Percentiles rank a stretch among this genome's conserved stretches.
phyloP scores from a whole-genome alignment of 1,140 invertebrate species.

The Scaptomyza graminum region DNA sequence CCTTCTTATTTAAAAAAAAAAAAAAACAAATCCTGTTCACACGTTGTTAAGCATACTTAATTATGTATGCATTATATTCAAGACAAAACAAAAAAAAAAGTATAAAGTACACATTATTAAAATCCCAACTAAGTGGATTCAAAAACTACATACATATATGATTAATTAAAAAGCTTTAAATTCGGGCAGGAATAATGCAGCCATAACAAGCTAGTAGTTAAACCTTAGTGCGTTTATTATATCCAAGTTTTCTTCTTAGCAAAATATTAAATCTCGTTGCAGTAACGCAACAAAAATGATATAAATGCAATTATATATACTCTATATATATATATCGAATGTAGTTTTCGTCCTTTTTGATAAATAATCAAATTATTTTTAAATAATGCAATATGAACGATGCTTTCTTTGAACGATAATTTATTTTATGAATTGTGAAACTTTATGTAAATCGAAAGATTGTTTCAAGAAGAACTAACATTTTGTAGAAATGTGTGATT shows the following conservation, averaged over 20 bases:
- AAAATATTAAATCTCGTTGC: constrained; percentile 63
- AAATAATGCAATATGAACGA: constrained; percentile 21
- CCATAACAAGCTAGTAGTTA: constrained; percentile 63
- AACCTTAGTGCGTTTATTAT: constrained; percentile 76
- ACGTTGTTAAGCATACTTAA: constrained; percentile 50
- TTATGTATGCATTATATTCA: constrained; percentile 22
- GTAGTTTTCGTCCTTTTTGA: constrained; percentile 65
- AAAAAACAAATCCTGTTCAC: constrained; percentile 35
- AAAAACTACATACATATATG: constrained; percentile 57
- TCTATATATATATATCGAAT: constrained; percentile 34
- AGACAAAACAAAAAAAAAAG: constrained; percentile 12
- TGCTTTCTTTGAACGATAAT: constrained; percentile 55
- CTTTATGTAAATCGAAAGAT: constrained; percentile 45
- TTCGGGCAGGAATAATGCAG: constrained; percentile 43
- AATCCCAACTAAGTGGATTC: constrained; percentile 46
- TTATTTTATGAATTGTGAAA: constrained; percentile 47
- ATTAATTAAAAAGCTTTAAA: constrained; percentile 80
- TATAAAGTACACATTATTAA: constrained; percentile 39
- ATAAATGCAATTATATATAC: constrained; percentile 45
- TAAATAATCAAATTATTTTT: constrained; percentile 32
- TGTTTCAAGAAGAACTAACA: constrained; percentile 38
- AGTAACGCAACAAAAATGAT: constrained; percentile 56
- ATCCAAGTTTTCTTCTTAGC: constrained; percentile 64
- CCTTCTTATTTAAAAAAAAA: constrained; percentile 62
- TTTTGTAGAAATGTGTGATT: constrained; percentile 69